Base-by-base conservation (phyloP, 2,797 vertebrate genomes). In the Cuculus canorus region DNA sequence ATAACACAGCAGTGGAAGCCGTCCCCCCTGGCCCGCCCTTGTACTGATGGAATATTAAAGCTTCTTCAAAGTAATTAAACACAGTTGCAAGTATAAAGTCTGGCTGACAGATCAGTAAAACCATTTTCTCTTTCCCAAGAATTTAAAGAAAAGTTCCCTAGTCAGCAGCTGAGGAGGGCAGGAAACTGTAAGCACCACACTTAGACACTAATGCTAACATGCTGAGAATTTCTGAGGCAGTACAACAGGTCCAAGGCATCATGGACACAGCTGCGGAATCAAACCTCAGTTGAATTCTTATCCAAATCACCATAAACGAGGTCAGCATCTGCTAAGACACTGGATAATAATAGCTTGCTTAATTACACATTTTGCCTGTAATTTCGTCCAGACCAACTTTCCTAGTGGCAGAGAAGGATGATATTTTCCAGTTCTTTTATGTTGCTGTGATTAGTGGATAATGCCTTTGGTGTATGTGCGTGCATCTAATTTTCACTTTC, bases 1-100 rank as follows among this genome's bases (percentile, higher is more conserved):
- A 77, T 53, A 88, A 35, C 59, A 73, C 28, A 63, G 48, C 73
- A 77, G 41, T 70, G 86, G 56, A 95, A 89, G 78, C 43, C 66
- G 8, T 43, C 19, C 63, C 33, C 10, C 12, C 47, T 17, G 19
- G 5, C 47, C 30, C 35, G 17, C 73, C 70, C 70, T 92, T 91
- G 43, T 96, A 78, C 80, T 90, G 66, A 37, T 95, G 45, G 72
- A 95, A 94, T 95, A 96, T 88, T 96, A 94, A 96, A 87, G 84
- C 86, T 96, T 88, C 94, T 96, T 95, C 87, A 88, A 94, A 95
- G 94, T 97, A 97, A 97, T 98, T 97, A 95, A 94, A 35, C 65
- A 53, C 95, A 97, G 59, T 93, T 97, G 93, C 93, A 88, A 97
- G 68, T 90, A 95, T 90, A 96, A 96, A 97, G 91, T 47, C 78